These are phyloP conservation scores for Trogon surrucura DNA, from an alignment of 2,113 vertebrate species.

Conservation along the genomic window DNA sequence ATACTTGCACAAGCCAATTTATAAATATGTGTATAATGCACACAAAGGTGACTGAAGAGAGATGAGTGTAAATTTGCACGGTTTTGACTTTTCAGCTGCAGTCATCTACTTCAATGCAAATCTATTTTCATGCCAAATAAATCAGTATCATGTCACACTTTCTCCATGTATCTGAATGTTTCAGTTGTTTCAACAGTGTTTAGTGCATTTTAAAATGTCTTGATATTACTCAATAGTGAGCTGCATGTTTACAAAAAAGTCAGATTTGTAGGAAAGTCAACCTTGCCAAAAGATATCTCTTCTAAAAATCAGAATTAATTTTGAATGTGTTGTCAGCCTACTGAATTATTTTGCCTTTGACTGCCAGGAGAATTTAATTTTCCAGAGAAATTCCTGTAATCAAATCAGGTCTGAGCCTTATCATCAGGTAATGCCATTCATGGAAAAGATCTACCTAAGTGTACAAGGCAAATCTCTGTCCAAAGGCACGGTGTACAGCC, in stretches of 20 bases:
- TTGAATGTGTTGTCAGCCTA: slow-evolving; percentile 24
- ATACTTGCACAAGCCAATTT: neutral
- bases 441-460: neutral
- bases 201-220: neutral
- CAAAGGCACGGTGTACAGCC: neutral
- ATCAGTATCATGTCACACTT: neutral
- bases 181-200: neutral
- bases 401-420: neutral
- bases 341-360: slow-evolving; percentile 24
- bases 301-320: slow-evolving; percentile 49
- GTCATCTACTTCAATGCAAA: neutral
- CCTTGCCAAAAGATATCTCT: slow-evolving; percentile 29
- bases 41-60: neutral
- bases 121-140: neutral
- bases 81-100: neutral
- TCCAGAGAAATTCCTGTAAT: slow-evolving; percentile 8
- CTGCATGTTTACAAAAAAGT: neutral
- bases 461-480: neutral
- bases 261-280: neutral
- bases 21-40: neutral
- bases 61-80: neutral
- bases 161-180: neutral
- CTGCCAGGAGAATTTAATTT: slow-evolving; percentile 22
- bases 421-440: neutral
- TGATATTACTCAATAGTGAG: neutral